Conservation (phyloP, 1,140 invertebrate genomes). For the Vanessa tameamea region DNA sequence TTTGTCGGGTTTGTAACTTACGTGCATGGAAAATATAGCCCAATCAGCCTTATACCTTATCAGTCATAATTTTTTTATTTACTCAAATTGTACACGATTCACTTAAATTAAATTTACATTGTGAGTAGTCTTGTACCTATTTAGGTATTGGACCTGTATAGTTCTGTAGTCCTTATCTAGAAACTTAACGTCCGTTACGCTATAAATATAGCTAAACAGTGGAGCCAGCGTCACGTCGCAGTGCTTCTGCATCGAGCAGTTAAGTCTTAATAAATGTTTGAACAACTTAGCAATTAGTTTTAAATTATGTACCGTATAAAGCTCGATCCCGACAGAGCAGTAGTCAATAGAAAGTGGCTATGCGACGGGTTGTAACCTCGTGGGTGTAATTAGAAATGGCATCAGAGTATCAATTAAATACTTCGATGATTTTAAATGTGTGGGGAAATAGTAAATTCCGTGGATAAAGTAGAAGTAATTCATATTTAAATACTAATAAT, state of each 20-base stretch:
- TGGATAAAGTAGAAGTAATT: no score
- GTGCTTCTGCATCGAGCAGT: not conserved
- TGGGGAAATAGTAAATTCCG: no score
- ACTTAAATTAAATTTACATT: no score
- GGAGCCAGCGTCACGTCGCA: not conserved
- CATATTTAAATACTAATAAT: no score
- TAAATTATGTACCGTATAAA: not conserved
- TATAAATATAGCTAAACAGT: not conserved
- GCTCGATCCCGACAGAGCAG: not conserved
- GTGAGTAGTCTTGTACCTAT: no score
- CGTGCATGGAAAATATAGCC: no score
- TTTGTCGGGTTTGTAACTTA: no score
- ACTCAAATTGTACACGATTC: no score
- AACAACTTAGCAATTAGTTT: constrained; percentile 12
- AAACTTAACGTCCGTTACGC: not conserved
- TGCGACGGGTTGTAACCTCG: not conserved
- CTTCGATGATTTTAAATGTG: no score
- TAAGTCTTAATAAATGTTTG: constrained; percentile 8
- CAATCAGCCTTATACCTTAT: no score
- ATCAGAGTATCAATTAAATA: not conserved
- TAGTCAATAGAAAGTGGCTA: not conserved
- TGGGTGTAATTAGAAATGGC: not conserved
- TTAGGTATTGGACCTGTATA: no score
- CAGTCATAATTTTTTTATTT: no score
- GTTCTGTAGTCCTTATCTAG: not conserved